Evolutionary conservation across 2,113 vertebrate genomes (phyloP), one percentile per base, ranked within the genome.

Genomic region (Melanotaenia duboulayi): DNA sequence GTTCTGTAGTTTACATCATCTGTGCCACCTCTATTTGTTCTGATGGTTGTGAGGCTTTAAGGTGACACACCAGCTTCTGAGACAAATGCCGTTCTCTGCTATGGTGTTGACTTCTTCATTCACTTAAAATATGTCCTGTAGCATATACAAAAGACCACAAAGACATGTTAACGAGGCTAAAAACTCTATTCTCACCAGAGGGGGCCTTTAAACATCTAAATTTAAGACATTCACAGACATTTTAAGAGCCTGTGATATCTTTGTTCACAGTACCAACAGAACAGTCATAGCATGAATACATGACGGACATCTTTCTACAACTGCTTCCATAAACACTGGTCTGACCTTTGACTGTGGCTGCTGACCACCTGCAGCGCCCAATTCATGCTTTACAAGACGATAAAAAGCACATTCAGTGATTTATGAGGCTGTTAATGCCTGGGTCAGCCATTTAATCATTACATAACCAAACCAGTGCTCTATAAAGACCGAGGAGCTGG

Each of bases 381-480:
- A 83, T 55, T 81, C 42, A 3, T 8, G 68, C 78, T 74, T 77
- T 63, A 80, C 35, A 71, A 49, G 75, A 52, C 57, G 0, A 55
- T 65, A 32, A 77, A 44, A 79, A 60, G 11, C 39, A 10, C 28
- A 1, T 12, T 9, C 16, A 0, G 62, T 77, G 81, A 84, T 86
- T 84, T 63, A 84, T 28, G 76, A 50, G 4, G 10, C 62, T 65
- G 62, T 86, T 81, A 86, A 55, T 80, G 71, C 37, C 9, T 60
- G 50, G 63, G 65, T 74, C 81, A 77, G 78, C 70, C 80, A 50
- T 82, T 89, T 80, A 69, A 75, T 84, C 83, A 77, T 84, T 78
- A 82, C 75, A 74, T 81, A 80, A 84, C 71, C 81, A 83, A 74
- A 86, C 64, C 61, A 40, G 10, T 28, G 70, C 12, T 51, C 73